Conservation (phyloP, 2,888 invertebrate species). For the Coelopa pilipes region DNA sequence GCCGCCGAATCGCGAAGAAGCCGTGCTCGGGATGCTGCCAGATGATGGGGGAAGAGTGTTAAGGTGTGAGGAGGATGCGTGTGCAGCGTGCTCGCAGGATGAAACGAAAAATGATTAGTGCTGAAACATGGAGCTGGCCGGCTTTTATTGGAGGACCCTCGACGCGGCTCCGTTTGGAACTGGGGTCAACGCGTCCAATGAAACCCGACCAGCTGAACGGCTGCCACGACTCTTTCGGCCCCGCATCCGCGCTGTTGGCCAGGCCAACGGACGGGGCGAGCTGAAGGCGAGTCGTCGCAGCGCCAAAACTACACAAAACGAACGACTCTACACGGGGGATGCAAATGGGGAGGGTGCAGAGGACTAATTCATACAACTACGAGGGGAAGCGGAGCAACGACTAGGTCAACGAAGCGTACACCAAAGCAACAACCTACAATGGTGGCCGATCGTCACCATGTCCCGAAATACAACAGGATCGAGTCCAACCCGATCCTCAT, state of each 20-base stretch:
- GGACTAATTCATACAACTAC: background rate
- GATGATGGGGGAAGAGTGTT: no score
- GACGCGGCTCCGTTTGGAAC: background rate
- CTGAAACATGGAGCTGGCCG: background rate
- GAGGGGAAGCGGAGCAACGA: background rate
- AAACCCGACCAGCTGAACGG: background rate
- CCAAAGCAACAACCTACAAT: no score
- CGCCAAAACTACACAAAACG: background rate
- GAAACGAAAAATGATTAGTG: slow-evolving; percentile 24
- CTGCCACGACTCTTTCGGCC: no score
- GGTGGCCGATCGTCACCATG: no score
- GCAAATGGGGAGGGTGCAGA: background rate
- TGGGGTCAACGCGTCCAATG: background rate
- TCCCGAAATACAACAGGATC: no score
- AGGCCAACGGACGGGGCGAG: no score
- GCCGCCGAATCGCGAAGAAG: slow-evolving; percentile 4
- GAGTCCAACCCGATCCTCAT: no score
- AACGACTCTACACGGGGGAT: background rate
- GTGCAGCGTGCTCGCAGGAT: slow-evolving; percentile 17
- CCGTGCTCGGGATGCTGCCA: no score
- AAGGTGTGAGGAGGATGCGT: background rate
- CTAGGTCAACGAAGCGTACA: background rate
- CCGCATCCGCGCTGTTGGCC: background rate
- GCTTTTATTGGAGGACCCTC: background rate
- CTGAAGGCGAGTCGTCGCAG: background rate